phyloP scores from a whole-genome alignment of 2,113 vertebrate genomes.

The Benitochromis conjunctus region DNA sequence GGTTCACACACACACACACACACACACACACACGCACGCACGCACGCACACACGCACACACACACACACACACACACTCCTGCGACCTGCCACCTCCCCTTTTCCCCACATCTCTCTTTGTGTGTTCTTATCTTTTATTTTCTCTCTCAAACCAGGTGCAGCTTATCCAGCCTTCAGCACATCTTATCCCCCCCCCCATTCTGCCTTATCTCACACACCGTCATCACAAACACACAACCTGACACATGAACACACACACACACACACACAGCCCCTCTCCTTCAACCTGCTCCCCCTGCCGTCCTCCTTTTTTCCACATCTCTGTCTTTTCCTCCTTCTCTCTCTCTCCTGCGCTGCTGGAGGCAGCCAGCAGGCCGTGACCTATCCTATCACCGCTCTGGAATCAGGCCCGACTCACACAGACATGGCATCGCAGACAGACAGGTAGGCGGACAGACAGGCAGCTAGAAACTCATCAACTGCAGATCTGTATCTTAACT shows the following conservation, averaged over 20 bases:
- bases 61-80: not conserved
- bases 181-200: constrained; percentile 16
- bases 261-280: constrained; percentile 6
- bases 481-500: constrained; percentile 44
- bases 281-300: not conserved
- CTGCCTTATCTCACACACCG: constrained; percentile 31
- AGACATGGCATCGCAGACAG: not conserved
- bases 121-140: constrained; percentile 43
- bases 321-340: not conserved
- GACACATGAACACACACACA: constrained; percentile 17
- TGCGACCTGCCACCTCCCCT: not conserved
- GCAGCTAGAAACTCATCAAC: constrained; percentile 8
- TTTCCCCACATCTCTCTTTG: not conserved
- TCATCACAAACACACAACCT: constrained; percentile 27
- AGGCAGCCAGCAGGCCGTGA: constrained; percentile 30
- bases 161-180: constrained; percentile 46
- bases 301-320: not conserved
- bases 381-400: constrained; percentile 5
- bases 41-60: not conserved
- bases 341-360: not conserved
- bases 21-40: no score
- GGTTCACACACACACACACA: no score
- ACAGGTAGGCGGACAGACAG: constrained; percentile 8
- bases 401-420: not conserved
- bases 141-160: constrained; percentile 50